A percentile compares a stretch with the other conserved stretches of the same genome.
phyloP scores from a whole-genome alignment of 2,888 invertebrate species.

The Rhamnusium bicolor region DNA sequence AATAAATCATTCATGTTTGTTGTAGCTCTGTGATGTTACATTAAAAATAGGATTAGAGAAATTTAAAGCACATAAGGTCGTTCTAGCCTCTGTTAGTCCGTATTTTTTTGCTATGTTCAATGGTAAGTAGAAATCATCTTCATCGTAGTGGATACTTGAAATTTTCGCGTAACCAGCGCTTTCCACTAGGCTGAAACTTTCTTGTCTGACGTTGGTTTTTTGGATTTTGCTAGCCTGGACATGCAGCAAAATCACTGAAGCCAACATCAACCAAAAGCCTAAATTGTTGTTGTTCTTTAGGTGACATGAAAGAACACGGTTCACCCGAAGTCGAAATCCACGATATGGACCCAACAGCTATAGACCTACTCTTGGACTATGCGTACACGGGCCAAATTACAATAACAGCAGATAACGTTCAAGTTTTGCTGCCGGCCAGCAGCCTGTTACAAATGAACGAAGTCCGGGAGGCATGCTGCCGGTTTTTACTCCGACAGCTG shows the following conservation, averaged over 20 bases:
- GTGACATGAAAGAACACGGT: slow-evolving; percentile 76
- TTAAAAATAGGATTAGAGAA: slow-evolving; percentile 79
- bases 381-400: slow-evolving; percentile 85
- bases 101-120: slow-evolving; percentile 87
- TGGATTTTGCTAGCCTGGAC: not conserved
- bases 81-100: slow-evolving; percentile 82
- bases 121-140: slow-evolving; percentile 69
- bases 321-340: slow-evolving; percentile 74
- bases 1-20: slow-evolving; percentile 54
- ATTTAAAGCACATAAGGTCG: slow-evolving; percentile 81
- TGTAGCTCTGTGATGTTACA: slow-evolving; percentile 79
- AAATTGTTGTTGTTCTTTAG: slow-evolving; percentile 60
- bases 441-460: slow-evolving; percentile 81
- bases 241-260: not conserved
- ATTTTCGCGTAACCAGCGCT: not conserved
- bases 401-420: slow-evolving; percentile 68
- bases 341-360: slow-evolving; percentile 76
- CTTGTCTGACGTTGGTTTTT: not conserved
- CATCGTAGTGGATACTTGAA: not conserved
- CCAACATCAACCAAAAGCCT: not conserved
- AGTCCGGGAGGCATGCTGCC: slow-evolving; percentile 82
- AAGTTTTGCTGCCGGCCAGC: slow-evolving; percentile 80
- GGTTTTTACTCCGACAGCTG: slow-evolving; percentile 81
- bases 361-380: slow-evolving; percentile 81
- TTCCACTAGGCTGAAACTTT: not conserved